phyloP scores from a whole-genome alignment of 1,140 invertebrate genomes.

The Plutomurus gul region DNA sequence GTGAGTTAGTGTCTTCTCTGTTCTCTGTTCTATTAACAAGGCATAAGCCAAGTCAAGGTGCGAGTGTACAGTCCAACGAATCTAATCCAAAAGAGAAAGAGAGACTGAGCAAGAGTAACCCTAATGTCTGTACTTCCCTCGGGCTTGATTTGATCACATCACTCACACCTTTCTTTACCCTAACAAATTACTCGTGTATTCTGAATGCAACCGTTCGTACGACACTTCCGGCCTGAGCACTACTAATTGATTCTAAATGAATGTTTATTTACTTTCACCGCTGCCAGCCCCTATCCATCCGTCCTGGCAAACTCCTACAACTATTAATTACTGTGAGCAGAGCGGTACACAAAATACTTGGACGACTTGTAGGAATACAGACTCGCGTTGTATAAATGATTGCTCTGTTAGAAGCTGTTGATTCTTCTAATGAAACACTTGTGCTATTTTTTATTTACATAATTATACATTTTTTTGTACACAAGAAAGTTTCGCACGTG shows the following conservation, averaged over 20 bases:
- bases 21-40: background rate
- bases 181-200: background rate
- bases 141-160: constrained; percentile 13
- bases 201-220: background rate
- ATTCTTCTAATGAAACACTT: no score
- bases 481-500: no score
- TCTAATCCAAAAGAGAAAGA: no score
- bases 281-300: background rate
- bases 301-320: background rate
- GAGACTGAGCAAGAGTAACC: no score
- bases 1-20: background rate
- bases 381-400: no score
- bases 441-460: no score
- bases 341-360: no score
- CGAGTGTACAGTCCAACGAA: no score
- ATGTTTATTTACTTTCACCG: background rate
- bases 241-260: background rate
- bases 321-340: no score
- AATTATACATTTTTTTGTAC: no score
- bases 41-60: background rate
- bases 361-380: no score
- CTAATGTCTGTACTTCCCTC: background rate
- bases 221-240: background rate
- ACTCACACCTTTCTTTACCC: background rate
- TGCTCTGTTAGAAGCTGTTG: no score